A percentile compares a stretch with the other conserved stretches of the same genome.
These are phyloP conservation scores for Carlito syrichta DNA, from an alignment of 2,113 vertebrate genomes.

Conservation along the genomic window DNA sequence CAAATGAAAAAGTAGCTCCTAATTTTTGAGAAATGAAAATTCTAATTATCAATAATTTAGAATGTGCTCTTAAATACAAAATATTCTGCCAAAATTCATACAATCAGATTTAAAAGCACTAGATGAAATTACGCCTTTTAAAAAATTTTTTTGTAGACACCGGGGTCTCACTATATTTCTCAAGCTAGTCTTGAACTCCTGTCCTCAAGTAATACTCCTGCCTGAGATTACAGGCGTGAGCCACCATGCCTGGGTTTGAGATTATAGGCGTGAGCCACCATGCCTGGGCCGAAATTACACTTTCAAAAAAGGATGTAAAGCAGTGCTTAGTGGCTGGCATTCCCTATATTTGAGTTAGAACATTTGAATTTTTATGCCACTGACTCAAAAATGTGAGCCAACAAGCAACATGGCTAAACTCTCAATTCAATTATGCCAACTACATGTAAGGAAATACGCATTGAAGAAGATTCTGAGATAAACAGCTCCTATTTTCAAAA, in stretches of 20 bases:
- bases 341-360: neutral
- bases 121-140: neutral
- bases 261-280: too few relatives aligned
- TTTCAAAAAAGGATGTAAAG: neutral
- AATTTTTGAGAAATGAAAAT: conserved; percentile 15
- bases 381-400: neutral
- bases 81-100: neutral
- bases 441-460: neutral
- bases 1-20: neutral
- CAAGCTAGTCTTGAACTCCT: too few relatives aligned
- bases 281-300: too few relatives aligned
- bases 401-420: neutral
- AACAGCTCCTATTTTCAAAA: neutral
- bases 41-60: neutral
- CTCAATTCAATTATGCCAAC: neutral
- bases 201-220: too few relatives aligned
- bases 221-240: too few relatives aligned
- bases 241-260: too few relatives aligned
- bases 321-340: neutral
- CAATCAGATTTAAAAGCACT: neutral
- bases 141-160: too few relatives aligned
- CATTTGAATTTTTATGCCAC: conserved; percentile 31
- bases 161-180: too few relatives aligned
- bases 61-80: conserved; percentile 1
- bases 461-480: neutral